A percentile compares a stretch with the other conserved stretches of the same genome.
These are phyloP conservation scores for Disparrhopalites patrizii DNA, from an alignment of 2,888 invertebrate species.

Conservation along the genomic window DNA sequence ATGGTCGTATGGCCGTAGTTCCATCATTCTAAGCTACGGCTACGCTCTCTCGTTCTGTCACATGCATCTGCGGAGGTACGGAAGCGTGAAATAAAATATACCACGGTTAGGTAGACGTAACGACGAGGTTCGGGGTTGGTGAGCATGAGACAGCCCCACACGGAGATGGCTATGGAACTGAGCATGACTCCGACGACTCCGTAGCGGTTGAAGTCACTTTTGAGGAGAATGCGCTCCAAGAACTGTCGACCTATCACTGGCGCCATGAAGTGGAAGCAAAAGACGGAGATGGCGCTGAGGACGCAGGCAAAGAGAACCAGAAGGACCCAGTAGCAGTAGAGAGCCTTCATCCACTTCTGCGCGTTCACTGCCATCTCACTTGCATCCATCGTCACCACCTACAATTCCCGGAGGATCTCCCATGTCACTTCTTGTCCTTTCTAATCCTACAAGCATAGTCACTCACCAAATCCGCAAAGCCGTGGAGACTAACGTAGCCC, in stretches of 20 bases:
- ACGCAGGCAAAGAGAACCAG: neutral
- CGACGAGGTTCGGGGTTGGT: neutral
- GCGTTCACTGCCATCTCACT: no score
- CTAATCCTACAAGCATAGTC: no score
- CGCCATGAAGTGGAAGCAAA: neutral
- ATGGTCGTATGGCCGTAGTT: no score
- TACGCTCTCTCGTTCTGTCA: no score
- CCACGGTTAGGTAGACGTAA: neutral
- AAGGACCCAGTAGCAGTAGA: neutral
- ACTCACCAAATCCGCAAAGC: no score
- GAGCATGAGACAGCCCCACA: neutral
- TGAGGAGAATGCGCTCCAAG: neutral
- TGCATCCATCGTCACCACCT: no score
- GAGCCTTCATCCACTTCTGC: neutral
- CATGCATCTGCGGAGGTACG: no score
- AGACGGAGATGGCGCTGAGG: neutral
- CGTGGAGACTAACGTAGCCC: no score
- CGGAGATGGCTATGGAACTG: neutral
- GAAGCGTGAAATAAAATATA: neutral
- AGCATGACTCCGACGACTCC: neutral
- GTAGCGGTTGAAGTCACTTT: neutral
- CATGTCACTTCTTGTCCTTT: no score
- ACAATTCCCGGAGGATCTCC: no score
- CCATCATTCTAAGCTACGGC: no score
- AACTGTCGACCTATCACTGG: neutral